phyloP scores from a whole-genome alignment of 1,140 invertebrate genomes.

The Zaprionus taronus region DNA sequence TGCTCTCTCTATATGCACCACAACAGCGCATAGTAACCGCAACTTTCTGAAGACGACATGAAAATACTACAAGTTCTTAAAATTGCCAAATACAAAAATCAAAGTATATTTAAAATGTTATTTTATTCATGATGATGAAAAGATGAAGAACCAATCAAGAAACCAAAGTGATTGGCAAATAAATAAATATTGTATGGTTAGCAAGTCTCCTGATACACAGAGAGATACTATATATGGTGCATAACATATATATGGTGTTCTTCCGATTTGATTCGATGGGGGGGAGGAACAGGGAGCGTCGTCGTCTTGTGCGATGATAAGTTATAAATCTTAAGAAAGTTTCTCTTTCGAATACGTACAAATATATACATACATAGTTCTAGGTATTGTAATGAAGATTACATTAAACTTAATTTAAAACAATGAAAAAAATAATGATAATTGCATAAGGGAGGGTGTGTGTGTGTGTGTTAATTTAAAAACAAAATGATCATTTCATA shows the following conservation, averaged over 20 bases:
- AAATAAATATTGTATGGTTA: conserved; percentile 5
- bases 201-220: not conserved
- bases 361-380: conserved; percentile 2
- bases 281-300: not conserved
- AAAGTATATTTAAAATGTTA: too few relatives aligned
- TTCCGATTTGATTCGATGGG: not conserved
- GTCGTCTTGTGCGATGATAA: conserved; percentile 5
- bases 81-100: not conserved
- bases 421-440: conserved; percentile 1
- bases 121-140: too few relatives aligned
- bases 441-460: not conserved
- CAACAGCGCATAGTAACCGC: not conserved
- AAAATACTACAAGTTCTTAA: not conserved
- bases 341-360: not conserved
- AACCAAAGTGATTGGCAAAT: not conserved
- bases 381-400: not conserved
- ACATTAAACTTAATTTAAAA: not conserved
- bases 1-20: not conserved
- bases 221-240: too few relatives aligned
- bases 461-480: not conserved
- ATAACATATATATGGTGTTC: not conserved
- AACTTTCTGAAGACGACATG: not conserved
- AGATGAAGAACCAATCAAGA: too few relatives aligned
- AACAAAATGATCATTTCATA: conserved; percentile 10
- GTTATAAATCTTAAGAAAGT: conserved; percentile 32